Evolutionary conservation across 2,113 vertebrate genomes (phyloP), one percentile per base, ranked within the genome.

Genomic region (Tamias sibiricus): DNA sequence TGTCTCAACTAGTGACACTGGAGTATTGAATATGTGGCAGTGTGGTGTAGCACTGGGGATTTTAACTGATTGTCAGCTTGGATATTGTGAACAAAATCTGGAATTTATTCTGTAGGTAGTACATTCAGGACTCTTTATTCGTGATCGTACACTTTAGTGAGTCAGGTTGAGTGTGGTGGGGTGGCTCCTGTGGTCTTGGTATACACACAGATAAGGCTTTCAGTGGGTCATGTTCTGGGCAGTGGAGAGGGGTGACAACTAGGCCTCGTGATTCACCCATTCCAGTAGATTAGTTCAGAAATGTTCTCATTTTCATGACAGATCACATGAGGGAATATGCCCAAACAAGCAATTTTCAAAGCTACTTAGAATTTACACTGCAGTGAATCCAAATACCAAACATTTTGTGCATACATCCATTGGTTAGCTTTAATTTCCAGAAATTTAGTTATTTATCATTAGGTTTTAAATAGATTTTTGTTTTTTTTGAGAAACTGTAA

Each of bases 301-400:
- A 69, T 35, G 28, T 40, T 8, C 49, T 95, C 35, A 24, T 91
- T 93, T 95, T 59, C 72, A 66, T 66, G 64, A 57, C 20, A n/a
- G 52, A 75, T 32, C 26, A 59, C 47, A 93, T 4, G 20, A 68
- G 2, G 2, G 8, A 68, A 68, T 37, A 59, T 40, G 1, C 3
- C 20, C 9, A 93, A 49, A 40, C 32, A n/a, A 42, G 24, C 35
- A 32, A 75, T 68, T 68, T 44, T 93, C 37, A 86, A 74, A 85
- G 19, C 24, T 76, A 40, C 72, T 93, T 74, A 54, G 30, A 89
- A 89, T 8, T 57, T 44, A 16, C 8, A 19, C 28, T 64, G 6
- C 2, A 59, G 44, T 81, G 30, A 71, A 66, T 68, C 24, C 10
- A 68, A 85, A 85, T 47, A 42, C 28, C 35, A 90, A 24, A 87